Base-by-base conservation (phyloP, 2,113 vertebrate genomes). In the Emydura subglobosa region DNA sequence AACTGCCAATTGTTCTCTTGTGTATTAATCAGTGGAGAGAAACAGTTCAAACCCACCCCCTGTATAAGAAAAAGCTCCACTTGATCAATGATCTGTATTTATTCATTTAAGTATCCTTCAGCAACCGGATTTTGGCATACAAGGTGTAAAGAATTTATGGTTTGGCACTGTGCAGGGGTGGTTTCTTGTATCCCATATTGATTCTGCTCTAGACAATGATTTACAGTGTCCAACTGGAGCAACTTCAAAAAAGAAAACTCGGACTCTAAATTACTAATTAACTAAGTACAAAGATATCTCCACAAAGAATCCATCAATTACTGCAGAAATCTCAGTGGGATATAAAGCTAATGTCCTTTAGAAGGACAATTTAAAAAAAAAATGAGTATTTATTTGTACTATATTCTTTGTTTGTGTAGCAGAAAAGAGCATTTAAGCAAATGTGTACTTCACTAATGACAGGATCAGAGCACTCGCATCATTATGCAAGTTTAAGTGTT, bases 161-260 rank as follows among this genome's bases (percentile, higher is more conserved):
- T 82, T 91, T 93, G 89, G 87, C 47, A 49, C 42, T 51, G 5
- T 68, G 82, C 74, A 84, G 51, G 13, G 42, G 83, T 85, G 34
- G 53, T 83, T 94, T 86, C 85, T 94, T 94, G 47, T 83, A 53
- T 6, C 1, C 1, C 91, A 59, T 9, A 78, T 11, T 81, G 83
- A 85, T 1, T 44, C 16, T 87, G 50, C 50, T 90, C 59, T 50
- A 86, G 79, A 92, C 87, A 96, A 61, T 90, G 78, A 97, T 94
- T 88, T 96, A 94, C 85, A 88, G 34, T 81, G 91, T 93, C 95
- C 91, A 97, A 47, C 79, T 97, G 84, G 29, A 92, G 49, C 17
- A 72, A 12, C 39, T 96, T 89, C 95, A 89, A 95, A 96, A 96
- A 96, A 68, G 61, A 42, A 96, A 95, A 94, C 80, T 93, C 83